A percentile compares a stretch with the other conserved stretches of the same genome.
These are phyloP conservation scores for Julus scanicus DNA, from an alignment of 2,888 invertebrate species.

Conservation along the genomic window DNA sequence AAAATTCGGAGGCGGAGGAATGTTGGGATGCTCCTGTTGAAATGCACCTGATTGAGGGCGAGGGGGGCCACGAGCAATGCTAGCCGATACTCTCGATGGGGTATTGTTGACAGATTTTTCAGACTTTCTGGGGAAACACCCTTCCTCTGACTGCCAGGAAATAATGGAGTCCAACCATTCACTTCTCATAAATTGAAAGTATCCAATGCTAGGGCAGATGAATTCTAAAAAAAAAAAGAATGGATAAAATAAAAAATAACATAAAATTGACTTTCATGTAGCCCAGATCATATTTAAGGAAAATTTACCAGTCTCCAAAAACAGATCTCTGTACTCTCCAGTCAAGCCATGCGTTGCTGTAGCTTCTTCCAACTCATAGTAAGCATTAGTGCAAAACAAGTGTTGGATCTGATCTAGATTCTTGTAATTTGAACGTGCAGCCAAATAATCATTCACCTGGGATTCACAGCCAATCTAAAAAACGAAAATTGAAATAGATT, in stretches of 20 bases:
- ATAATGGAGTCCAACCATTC: slow-evolving; percentile 55
- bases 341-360: slow-evolving; percentile 51
- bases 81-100: not conserved
- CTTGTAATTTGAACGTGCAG: slow-evolving; percentile 44
- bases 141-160: slow-evolving; percentile 55
- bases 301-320: slow-evolving; percentile 56
- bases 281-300: not conserved
- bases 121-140: slow-evolving; percentile 53
- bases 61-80: not conserved
- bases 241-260: not conserved
- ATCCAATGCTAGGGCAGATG: slow-evolving; percentile 58
- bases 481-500: not conserved
- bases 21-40: slow-evolving; percentile 46
- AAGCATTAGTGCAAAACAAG: slow-evolving; percentile 57
- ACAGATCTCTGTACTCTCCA: slow-evolving; percentile 54
- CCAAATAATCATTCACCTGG: slow-evolving; percentile 56
- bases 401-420: slow-evolving; percentile 56
- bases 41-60: not conserved
- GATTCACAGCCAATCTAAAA: slow-evolving; percentile 56
- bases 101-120: not conserved
- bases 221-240: slow-evolving; percentile 56
- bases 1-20: slow-evolving; percentile 34
- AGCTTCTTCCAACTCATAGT: slow-evolving; percentile 55
- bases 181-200: slow-evolving; percentile 56
- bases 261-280: not conserved